phyloP scores from a whole-genome alignment of 2,888 invertebrate species.

The Mycalesis mineus region DNA sequence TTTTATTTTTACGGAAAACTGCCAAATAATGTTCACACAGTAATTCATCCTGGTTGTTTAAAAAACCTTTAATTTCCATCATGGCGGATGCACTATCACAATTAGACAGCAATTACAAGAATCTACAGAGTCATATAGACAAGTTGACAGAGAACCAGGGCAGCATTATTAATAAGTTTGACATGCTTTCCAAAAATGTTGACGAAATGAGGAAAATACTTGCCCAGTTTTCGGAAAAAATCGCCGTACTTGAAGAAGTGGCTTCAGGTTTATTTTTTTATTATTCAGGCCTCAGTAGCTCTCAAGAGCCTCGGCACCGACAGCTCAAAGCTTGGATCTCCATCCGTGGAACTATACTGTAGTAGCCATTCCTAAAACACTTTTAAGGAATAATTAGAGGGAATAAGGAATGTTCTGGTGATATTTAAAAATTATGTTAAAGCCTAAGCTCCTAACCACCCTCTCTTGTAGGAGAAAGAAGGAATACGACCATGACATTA shows the following conservation, averaged over 20 bases:
- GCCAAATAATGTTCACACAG: slow-evolving; percentile 26
- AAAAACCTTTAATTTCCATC: slow-evolving; percentile 13
- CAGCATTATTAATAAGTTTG: slow-evolving; percentile 51
- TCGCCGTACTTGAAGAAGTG: slow-evolving; percentile 48
- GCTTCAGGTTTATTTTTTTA: slow-evolving; percentile 14
- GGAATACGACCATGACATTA: too few species aligned
- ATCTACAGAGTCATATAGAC: slow-evolving; percentile 48
- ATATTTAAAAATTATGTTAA: too few species aligned
- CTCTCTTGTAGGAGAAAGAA: too few species aligned
- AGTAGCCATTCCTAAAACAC: too few species aligned
- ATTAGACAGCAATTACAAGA: slow-evolving; percentile 38
- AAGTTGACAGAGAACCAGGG: slow-evolving; percentile 50
- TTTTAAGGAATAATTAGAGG: too few species aligned
- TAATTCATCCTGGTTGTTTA: slow-evolving; percentile 5
- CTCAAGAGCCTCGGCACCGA: neutral
- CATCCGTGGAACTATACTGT: too few species aligned
- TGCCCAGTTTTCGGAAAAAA: slow-evolving; percentile 48
- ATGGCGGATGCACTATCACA: slow-evolving; percentile 37
- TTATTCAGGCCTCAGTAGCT: neutral
- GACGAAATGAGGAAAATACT: slow-evolving; percentile 50
- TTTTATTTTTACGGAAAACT: neutral
- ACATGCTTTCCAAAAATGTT: slow-evolving; percentile 48
- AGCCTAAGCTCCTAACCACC: too few species aligned
- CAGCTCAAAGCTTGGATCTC: too few species aligned
- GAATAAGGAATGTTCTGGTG: too few species aligned